Evolutionary conservation across 2,888 invertebrate genomes (phyloP).

Genomic region (Drosophila atripex): DNA sequence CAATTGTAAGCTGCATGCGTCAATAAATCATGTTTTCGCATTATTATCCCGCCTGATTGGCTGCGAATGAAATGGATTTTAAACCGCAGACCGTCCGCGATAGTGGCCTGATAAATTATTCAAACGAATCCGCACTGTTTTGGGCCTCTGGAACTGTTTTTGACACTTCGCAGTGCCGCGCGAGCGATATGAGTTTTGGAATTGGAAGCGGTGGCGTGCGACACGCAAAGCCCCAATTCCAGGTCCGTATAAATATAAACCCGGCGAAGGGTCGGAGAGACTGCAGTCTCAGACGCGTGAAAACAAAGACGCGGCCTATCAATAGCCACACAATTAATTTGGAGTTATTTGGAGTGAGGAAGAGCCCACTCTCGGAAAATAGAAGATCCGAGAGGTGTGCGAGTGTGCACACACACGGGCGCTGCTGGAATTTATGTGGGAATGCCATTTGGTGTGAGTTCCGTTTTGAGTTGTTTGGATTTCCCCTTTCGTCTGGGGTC

Average conservation of each 20-base stretch:
- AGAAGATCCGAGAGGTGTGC: constrained; percentile 4
- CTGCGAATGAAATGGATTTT: constrained; percentile 47
- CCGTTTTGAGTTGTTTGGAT: constrained; percentile 63
- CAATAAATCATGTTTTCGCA: constrained; percentile 47
- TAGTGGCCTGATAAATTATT: constrained; percentile 68
- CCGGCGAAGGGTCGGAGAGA: constrained; percentile 31
- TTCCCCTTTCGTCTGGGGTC: constrained; percentile 38
- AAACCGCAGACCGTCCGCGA: constrained; percentile 50
- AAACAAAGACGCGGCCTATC: constrained; percentile 68
- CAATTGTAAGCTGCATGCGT: constrained; percentile 8
- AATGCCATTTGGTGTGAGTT: constrained; percentile 75
- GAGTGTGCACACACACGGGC: constrained; percentile 1
- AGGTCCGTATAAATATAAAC: constrained; percentile 57
- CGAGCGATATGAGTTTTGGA: constrained; percentile 54
- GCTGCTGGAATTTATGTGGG: constrained; percentile 68
- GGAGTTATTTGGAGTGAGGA: constrained; percentile 12
- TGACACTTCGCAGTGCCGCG: constrained; percentile 58
- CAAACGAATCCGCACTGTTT: constrained; percentile 42
- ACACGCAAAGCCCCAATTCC: constrained; percentile 76
- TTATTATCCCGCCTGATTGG: constrained; percentile 72
- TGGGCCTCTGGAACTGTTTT: constrained; percentile 53
- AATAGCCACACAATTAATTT: constrained; percentile 72
- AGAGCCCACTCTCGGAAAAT: constrained; percentile 42
- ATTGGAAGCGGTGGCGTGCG: constrained; percentile 64
- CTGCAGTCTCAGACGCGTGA: constrained; percentile 23